Conservation (phyloP, 2,797 vertebrate species). For the Pangasius larnaudii region DNA sequence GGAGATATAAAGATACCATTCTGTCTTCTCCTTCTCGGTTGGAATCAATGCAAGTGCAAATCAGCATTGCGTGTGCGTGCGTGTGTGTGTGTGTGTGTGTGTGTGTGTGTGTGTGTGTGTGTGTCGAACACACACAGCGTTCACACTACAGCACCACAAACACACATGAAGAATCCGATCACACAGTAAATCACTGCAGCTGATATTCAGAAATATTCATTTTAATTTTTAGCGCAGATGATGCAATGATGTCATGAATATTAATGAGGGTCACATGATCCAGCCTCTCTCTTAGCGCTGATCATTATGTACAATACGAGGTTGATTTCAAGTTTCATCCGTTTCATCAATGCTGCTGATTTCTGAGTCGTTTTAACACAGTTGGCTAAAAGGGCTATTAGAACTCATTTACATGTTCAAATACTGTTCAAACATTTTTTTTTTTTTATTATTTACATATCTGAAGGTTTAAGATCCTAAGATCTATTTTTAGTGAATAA, state of each 20-base stretch:
- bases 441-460: neutral
- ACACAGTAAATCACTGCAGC: neutral
- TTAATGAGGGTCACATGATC: slow-evolving; percentile 15
- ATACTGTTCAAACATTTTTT: neutral
- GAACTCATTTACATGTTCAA: slow-evolving; percentile 17
- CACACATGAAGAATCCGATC: neutral
- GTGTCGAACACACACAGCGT: neutral
- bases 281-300: neutral
- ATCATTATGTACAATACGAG: slow-evolving; percentile 4
- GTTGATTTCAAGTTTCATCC: slow-evolving; percentile 21
- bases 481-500: neutral
- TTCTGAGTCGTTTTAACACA: neutral
- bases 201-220: neutral
- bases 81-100: neutral
- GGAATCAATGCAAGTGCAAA: slow-evolving; percentile 13
- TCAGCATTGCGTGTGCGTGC: neutral
- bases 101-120: neutral
- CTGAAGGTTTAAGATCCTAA: neutral
- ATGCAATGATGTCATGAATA: slow-evolving; percentile 13
- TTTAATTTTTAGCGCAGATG: neutral
- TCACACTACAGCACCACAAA: neutral
- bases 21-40: neutral
- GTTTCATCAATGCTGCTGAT: slow-evolving; percentile 13
- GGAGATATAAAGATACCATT: slow-evolving; percentile 2
- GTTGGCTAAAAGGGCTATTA: neutral